phyloP scores from a whole-genome alignment of 2,797 vertebrate species.

The Euthynnus affinis region DNA sequence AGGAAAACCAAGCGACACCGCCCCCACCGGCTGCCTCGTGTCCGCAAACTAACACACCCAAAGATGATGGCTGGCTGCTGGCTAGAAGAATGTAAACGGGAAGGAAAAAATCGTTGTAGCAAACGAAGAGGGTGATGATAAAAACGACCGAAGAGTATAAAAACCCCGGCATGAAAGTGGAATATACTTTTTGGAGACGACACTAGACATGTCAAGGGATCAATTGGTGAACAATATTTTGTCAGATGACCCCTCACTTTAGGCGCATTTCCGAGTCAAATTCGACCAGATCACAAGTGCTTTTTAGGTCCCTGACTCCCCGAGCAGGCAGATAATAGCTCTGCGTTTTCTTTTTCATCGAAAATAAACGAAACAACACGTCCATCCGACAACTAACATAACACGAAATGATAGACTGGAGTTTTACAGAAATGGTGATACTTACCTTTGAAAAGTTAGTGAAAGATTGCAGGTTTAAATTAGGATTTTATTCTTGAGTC shows the following conservation, averaged over 20 bases:
- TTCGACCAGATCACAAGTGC: conserved; percentile 69
- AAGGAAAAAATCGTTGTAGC: conserved; percentile 80
- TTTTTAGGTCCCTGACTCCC: conserved; percentile 73
- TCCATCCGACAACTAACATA: conserved; percentile 38
- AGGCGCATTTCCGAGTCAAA: conserved; percentile 81
- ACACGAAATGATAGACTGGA: conserved; percentile 51
- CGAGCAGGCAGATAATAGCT: conserved; percentile 76
- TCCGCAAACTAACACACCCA: not conserved
- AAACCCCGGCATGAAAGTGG: conserved; percentile 61
- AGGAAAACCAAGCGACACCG: conserved; percentile 67
- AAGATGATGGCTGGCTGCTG: conserved; percentile 80
- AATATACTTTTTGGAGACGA: conserved; percentile 60
- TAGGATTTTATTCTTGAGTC: conserved; percentile 67
- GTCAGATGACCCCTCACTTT: conserved; percentile 81
- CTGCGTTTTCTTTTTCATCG: conserved; percentile 68
- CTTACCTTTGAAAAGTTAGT: conserved; percentile 74
- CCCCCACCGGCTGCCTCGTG: conserved; percentile 44
- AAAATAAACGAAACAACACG: conserved; percentile 72
- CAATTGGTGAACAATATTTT: conserved; percentile 71
- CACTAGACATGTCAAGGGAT: conserved; percentile 70
- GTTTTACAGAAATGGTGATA: conserved; percentile 57
- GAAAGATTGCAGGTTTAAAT: conserved; percentile 62
- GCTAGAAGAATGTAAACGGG: conserved; percentile 81
- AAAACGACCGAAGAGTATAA: conserved; percentile 71
- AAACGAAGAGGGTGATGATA: conserved; percentile 69